Base-by-base conservation (phyloP, 2,888 invertebrate genomes). In the Lacanobia wlatinum region DNA sequence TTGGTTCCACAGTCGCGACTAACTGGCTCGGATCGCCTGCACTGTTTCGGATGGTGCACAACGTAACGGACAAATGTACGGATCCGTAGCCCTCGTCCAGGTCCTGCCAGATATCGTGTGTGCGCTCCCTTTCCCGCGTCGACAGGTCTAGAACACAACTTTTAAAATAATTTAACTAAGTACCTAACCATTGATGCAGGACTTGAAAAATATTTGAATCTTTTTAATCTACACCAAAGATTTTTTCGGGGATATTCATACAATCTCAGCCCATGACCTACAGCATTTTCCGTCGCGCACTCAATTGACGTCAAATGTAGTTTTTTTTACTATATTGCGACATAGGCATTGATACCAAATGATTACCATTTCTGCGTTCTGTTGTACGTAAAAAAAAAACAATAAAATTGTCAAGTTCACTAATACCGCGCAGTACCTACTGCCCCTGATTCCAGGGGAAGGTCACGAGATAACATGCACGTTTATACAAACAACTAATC, bases 91-190 rank as follows among this genome's bases (percentile, higher is more conserved):
- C 94, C 38, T 93, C 92, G 48, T 95, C 94, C 46, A 96, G 75
- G 9, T 90, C 80, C 72, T 92, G 90, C 93, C 94, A 95, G 34
- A 95, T 87, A 53, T 95, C 94, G 59, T 95, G 95, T 0, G 95
- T 94, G 1, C 94, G 91, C 78, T 95, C 95, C 70, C 88, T 92
- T 52, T 93, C 92, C 21, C 92, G 82, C 2, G 73, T 80, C 6
- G 93, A 91, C 52, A 96, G 83, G 78, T 96, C 94, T 89, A 96
- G 73, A 79, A 91, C 87, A 84, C 94, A 93, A 82, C 96, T 79
- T 96, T 52, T 84, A 87, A 78, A 78, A 80, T 70, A 82, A 75
- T 69, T 71, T 60, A 71, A 86, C 76, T 78, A 80, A 70, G 70
- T 72, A 28, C 28, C 28, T 28, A 75, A 76, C 58, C 55, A 61